Percentiles rank a stretch among this genome's conserved stretches.
These are phyloP conservation scores for Acanthis flammea DNA, from an alignment of 2,797 vertebrate species.

Conservation along the genomic window DNA sequence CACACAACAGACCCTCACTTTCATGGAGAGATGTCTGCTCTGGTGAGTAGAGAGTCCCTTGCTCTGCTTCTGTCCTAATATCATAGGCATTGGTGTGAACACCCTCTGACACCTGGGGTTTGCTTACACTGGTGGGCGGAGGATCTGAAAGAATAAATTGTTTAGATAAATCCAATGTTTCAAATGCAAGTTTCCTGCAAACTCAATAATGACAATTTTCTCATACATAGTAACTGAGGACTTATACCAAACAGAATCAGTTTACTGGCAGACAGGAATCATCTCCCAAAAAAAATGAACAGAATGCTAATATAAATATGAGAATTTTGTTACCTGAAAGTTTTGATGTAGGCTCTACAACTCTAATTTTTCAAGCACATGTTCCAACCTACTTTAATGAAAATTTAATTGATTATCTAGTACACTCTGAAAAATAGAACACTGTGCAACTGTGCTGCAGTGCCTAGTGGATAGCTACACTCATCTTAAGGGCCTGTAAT, in stretches of 20 bases:
- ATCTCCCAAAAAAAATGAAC: background rate
- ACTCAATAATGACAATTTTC: background rate
- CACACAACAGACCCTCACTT: conserved; percentile 96
- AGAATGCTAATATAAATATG: background rate
- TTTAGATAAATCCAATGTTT: background rate
- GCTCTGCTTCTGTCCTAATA: conserved; percentile 86
- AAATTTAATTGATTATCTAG: background rate
- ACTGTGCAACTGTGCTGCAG: background rate
- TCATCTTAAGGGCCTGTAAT: background rate
- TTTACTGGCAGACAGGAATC: background rate
- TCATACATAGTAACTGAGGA: background rate
- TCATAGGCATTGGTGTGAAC: conserved; percentile 87
- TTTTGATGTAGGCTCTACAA: background rate
- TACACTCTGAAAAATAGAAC: background rate
- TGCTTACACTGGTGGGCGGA: conserved; percentile 80
- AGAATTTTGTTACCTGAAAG: background rate
- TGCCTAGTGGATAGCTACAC: background rate
- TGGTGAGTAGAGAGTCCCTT: conserved; percentile 88
- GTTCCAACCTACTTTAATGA: background rate
- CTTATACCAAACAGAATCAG: background rate
- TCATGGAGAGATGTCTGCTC: conserved; percentile 94
- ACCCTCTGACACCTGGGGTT: conserved; percentile 84
- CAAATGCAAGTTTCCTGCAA: background rate
- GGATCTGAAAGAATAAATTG: conserved; percentile 82
- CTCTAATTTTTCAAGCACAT: background rate